phyloP scores from a whole-genome alignment of 2,113 vertebrate genomes.

The Macquaria australasica region DNA sequence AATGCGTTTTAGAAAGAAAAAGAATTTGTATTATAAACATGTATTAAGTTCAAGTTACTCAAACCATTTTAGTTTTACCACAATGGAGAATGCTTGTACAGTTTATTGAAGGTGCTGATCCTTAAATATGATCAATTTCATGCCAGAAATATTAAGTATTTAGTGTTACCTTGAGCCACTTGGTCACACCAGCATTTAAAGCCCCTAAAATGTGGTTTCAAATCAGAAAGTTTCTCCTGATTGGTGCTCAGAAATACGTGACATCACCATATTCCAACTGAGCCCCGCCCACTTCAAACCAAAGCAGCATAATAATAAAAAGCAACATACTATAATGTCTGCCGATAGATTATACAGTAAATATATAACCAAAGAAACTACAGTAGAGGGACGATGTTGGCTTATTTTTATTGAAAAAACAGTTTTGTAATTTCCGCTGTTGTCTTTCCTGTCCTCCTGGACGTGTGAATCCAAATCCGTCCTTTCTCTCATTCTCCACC shows the following conservation, averaged over 20 bases:
- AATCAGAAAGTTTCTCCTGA: no score
- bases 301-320: no score
- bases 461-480: conserved; percentile 37
- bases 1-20: neutral
- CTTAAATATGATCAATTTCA: no score
- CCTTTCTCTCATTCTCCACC: conserved; percentile 39
- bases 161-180: no score
- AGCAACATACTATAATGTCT: no score
- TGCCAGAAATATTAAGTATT: no score
- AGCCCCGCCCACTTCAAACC: no score
- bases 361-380: neutral
- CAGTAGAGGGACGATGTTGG: neutral
- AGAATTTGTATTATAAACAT: no score
- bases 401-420: neutral
- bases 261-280: no score
- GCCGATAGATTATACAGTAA: neutral
- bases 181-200: neutral
- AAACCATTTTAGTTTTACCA: neutral
- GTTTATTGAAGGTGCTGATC: neutral
- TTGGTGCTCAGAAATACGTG: no score
- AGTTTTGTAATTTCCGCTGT: neutral
- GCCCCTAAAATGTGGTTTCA: no score
- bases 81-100: neutral
- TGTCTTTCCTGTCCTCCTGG: conserved; percentile 25
- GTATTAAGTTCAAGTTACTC: neutral